These are phyloP conservation scores for Liposcelis brunnea DNA, from an alignment of 2,888 invertebrate genomes.

Conservation along the genomic window DNA sequence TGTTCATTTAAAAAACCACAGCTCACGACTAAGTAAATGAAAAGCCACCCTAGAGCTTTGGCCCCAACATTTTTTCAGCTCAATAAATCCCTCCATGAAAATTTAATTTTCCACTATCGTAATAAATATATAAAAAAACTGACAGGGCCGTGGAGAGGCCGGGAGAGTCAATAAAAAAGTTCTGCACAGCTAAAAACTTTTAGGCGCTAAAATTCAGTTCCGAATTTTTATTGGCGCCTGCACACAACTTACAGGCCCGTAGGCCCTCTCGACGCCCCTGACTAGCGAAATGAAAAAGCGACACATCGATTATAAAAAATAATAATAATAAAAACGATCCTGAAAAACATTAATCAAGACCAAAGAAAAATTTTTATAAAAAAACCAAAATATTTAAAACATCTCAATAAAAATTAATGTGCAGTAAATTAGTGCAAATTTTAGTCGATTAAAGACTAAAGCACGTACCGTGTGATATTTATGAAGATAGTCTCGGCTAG, in stretches of 20 bases:
- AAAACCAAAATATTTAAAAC: constrained; percentile 11
- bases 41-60: background rate
- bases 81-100: too few species aligned
- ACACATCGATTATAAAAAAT: constrained; percentile 5
- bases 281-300: constrained; percentile 20
- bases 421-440: constrained; percentile 8
- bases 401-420: constrained; percentile 9
- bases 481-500: constrained; percentile 68
- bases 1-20: constrained; percentile 11
- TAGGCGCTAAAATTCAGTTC: too few species aligned
- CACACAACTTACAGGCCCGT: too few species aligned
- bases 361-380: background rate
- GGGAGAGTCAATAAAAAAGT: too few species aligned
- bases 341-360: background rate
- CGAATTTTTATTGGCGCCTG: too few species aligned
- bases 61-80: too few species aligned
- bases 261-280: too few species aligned
- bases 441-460: background rate
- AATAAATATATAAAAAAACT: too few species aligned
- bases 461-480: constrained; percentile 88
- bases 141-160: too few species aligned
- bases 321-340: constrained; percentile 7
- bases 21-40: background rate
- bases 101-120: too few species aligned
- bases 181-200: too few species aligned